A percentile compares a stretch with the other conserved stretches of the same genome.
Conservation (phyloP, 2,113 vertebrate species). For the Istiophorus platypterus region DNA sequence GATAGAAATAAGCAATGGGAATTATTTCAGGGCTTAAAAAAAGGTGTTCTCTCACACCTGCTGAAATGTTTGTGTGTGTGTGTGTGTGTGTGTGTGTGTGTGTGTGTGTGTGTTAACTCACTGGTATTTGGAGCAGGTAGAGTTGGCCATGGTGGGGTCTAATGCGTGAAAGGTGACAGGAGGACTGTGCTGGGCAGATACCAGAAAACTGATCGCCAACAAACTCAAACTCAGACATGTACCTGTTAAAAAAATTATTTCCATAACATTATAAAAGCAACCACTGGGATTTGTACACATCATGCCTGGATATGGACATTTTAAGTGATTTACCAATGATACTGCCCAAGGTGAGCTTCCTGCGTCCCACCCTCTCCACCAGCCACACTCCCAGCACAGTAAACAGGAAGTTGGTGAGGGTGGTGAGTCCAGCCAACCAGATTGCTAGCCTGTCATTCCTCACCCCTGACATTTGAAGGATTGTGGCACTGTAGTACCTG, state of each 20-base stretch:
- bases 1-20: background rate
- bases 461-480: slow-evolving; percentile 98
- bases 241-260: slow-evolving; percentile 78
- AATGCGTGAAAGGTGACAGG: slow-evolving; percentile 88
- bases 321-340: slow-evolving; percentile 84
- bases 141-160: slow-evolving; percentile 88
- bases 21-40: background rate
- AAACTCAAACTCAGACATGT: slow-evolving; percentile 91
- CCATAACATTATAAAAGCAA: background rate
- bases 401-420: slow-evolving; percentile 97
- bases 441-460: slow-evolving; percentile 93
- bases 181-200: slow-evolving; percentile 94
- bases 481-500: slow-evolving; percentile 99
- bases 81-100: background rate
- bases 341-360: slow-evolving; percentile 93
- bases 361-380: slow-evolving; percentile 94
- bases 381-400: slow-evolving; percentile 97
- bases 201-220: slow-evolving; percentile 92
- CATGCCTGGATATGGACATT: background rate
- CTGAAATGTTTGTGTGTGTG: background rate
- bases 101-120: slow-evolving; percentile 76
- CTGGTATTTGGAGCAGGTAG: slow-evolving; percentile 92
- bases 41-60: background rate
- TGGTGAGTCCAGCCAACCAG: slow-evolving; percentile 94
- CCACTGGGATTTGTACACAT: background rate